Evolutionary conservation across 1,140 invertebrate genomes (phyloP).

Genomic region (Hycleus cichorii): DNA sequence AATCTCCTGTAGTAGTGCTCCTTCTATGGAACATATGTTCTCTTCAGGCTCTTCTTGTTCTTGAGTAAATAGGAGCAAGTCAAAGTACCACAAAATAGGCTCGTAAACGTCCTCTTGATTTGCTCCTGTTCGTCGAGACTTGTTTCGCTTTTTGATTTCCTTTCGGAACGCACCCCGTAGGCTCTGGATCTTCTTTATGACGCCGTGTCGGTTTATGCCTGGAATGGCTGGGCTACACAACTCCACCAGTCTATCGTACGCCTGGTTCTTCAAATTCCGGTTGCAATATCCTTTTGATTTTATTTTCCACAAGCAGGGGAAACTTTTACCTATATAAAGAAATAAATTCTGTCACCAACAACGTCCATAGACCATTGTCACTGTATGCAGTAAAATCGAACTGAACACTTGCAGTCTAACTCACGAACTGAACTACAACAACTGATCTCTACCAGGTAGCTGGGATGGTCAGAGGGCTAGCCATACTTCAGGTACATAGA

Average conservation of each 20-base stretch:
- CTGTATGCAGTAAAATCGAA: no score
- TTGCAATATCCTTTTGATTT: slow-evolving; percentile 4
- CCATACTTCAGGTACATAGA: no score
- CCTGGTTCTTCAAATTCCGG: slow-evolving; percentile 1
- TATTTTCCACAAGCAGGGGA: slow-evolving; percentile 9
- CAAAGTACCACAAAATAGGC: slow-evolving; percentile 34
- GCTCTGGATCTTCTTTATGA: slow-evolving; percentile 32
- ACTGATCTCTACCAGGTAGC: no score
- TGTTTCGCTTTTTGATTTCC: slow-evolving; percentile 34
- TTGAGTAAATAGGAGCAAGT: slow-evolving; percentile 26
- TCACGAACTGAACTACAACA: no score
- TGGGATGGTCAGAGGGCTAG: no score
- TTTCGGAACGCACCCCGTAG: slow-evolving; percentile 31
- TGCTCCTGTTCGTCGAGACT: slow-evolving; percentile 21
- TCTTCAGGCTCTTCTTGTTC: slow-evolving; percentile 16
- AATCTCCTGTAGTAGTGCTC: not conserved
- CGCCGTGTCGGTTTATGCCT: not conserved
- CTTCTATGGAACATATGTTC: not conserved
- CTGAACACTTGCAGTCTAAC: no score
- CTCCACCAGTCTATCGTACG: not conserved
- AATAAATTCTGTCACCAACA: slow-evolving; percentile 12
- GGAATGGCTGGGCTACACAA: not conserved
- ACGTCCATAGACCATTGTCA: slow-evolving; percentile 5
- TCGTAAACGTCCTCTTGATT: slow-evolving; percentile 25
- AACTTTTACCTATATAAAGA: slow-evolving; percentile 5